These are phyloP conservation scores for Brachionichthys hirsutus DNA, from an alignment of 2,113 vertebrate genomes.

Conservation along the genomic window DNA sequence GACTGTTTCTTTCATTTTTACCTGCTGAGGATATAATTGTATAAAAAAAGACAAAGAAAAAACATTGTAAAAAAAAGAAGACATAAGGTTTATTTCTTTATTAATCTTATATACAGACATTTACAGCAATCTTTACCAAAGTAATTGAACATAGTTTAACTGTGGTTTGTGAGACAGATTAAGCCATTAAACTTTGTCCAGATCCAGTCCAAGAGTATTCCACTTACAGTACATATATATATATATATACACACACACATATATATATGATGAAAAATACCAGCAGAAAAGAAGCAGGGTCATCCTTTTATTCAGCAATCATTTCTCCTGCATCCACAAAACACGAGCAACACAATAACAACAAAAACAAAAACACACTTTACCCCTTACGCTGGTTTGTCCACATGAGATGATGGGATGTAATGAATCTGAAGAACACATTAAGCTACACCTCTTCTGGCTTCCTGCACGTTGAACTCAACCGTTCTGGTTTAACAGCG, in stretches of 20 bases:
- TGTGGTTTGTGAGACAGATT: conserved; percentile 27
- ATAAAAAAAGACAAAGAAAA: neutral
- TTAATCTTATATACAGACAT: conserved; percentile 62
- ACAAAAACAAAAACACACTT: neutral
- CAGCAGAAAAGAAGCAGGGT: conserved; percentile 27
- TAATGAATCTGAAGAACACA: no score
- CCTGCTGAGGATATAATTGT: no score
- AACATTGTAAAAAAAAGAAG: neutral
- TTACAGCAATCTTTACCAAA: conserved; percentile 36
- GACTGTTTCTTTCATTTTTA: no score
- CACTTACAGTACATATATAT: conserved; percentile 19
- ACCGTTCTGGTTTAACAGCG: no score
- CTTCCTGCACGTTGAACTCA: no score
- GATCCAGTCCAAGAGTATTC: conserved; percentile 10
- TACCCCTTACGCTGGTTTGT: neutral
- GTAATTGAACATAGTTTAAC: conserved; percentile 16
- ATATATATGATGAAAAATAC: neutral
- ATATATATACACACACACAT: no score
- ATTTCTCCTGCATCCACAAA: conserved; percentile 24
- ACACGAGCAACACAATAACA: neutral
- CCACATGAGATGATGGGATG: conserved; percentile 1
- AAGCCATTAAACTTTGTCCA: conserved; percentile 2
- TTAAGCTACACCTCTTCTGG: no score
- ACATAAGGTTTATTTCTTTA: conserved; percentile 37
- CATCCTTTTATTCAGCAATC: conserved; percentile 15